A percentile compares a stretch with the other conserved stretches of the same genome.
These are phyloP conservation scores for Pachyseris speciosa DNA, from an alignment of 64 coral and sea anemone genomes.

Conservation along the genomic window DNA sequence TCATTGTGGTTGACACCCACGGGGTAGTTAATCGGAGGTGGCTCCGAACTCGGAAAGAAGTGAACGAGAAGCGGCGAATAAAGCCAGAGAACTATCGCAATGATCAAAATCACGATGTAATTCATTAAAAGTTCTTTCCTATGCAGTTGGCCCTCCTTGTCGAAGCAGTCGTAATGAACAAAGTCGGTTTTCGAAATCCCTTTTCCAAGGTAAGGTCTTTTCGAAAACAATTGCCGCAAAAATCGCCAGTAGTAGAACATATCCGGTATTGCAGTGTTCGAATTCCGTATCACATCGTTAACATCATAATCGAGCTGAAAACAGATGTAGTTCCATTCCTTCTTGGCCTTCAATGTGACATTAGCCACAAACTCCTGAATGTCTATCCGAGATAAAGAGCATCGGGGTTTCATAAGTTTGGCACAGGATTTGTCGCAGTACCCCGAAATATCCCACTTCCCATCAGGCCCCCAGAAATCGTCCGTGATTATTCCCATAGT, in stretches of 20 bases:
- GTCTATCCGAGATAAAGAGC: conserved; percentile 1
- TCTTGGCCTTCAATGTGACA: conserved; percentile 3
- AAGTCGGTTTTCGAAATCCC: neutral
- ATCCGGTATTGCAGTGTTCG: conserved; percentile 18
- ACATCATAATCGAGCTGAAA: conserved; percentile 40
- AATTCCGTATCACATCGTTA: neutral
- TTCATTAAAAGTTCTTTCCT: neutral
- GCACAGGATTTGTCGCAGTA: neutral
- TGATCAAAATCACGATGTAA: conserved; percentile 28
- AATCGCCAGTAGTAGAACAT: conserved; percentile 24
- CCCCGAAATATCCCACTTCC: neutral
- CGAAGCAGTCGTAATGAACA: conserved; percentile 13
- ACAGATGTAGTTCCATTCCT: neutral
- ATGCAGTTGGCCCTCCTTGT: conserved; percentile 21
- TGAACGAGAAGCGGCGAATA: conserved; percentile 35
- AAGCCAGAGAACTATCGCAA: conserved; percentile 13
- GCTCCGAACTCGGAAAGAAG: conserved; percentile 25
- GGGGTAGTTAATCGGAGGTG: conserved; percentile 1
- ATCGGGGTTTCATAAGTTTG: neutral
- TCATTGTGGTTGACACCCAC: neutral
- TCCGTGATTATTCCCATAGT: conserved; percentile 28
- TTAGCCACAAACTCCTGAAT: conserved; percentile 13
- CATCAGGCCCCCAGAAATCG: neutral
- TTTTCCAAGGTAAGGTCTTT: conserved; percentile 15
- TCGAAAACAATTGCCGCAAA: neutral